phyloP scores from a whole-genome alignment of 2,797 vertebrate genomes.

The Oophaga sylvatica region DNA sequence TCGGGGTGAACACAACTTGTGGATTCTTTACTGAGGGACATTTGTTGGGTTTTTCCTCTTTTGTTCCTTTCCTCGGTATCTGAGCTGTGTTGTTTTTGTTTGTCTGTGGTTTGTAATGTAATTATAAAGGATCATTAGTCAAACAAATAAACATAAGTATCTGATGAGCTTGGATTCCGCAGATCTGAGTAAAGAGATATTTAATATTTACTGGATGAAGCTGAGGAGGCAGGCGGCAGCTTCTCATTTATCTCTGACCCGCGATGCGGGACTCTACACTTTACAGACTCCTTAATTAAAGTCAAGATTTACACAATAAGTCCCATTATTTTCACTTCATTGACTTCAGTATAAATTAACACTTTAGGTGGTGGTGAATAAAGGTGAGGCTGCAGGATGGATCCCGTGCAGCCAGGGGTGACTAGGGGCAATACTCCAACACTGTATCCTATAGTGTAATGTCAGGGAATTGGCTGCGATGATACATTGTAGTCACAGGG shows the following conservation, averaged over 20 bases:
- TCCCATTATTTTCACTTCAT: not conserved
- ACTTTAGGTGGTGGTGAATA: not conserved
- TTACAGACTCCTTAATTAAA: not conserved
- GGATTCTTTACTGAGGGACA: no score
- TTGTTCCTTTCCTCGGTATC: not conserved
- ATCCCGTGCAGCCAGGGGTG: not conserved
- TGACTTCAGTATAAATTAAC: not conserved
- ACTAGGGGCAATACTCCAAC: not conserved
- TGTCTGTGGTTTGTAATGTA: slow-evolving; percentile 37
- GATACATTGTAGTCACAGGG: no score
- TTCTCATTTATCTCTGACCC: not conserved
- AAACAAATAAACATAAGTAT: slow-evolving; percentile 48
- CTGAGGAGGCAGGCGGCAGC: not conserved
- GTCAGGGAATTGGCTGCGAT: no score
- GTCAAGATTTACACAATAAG: not conserved
- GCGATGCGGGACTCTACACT: not conserved
- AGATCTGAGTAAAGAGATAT: slow-evolving; percentile 6
- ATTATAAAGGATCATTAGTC: slow-evolving; percentile 49
- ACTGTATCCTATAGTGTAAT: not conserved
- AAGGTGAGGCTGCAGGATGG: not conserved
- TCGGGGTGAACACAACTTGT: not conserved
- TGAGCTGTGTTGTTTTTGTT: slow-evolving; percentile 4
- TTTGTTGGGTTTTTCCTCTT: not conserved
- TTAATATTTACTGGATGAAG: slow-evolving; percentile 9
- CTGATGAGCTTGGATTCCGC: slow-evolving; percentile 6